Conservation (phyloP, 1,140 invertebrate species). For the Choristoneura fumiferana region DNA sequence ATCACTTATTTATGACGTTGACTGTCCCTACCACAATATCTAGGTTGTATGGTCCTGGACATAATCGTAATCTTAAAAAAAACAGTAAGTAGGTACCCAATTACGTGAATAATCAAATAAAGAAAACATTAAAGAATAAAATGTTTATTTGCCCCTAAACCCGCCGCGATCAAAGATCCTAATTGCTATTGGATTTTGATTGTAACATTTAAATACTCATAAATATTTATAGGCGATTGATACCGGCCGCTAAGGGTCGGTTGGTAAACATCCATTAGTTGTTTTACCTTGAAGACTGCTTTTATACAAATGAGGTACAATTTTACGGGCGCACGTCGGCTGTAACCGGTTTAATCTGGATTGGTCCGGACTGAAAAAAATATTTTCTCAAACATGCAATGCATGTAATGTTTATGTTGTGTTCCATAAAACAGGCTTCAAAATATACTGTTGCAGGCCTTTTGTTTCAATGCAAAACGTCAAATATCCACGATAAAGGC, state of each 20-base stretch:
- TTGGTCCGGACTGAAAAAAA: neutral
- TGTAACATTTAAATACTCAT: slow-evolving; percentile 8
- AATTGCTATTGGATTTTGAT: slow-evolving; percentile 16
- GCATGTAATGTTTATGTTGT: too few species aligned
- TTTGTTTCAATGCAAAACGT: too few species aligned
- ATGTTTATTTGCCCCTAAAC: slow-evolving; percentile 9
- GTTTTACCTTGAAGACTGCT: slow-evolving; percentile 6
- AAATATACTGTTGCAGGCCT: too few species aligned
- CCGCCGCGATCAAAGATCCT: slow-evolving; percentile 5
- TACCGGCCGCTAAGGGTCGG: neutral
- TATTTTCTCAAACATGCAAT: neutral
- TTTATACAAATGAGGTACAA: slow-evolving; percentile 12
- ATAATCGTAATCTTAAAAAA: too few species aligned
- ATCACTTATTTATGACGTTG: too few species aligned
- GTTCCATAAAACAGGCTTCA: too few species aligned
- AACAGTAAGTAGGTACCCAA: too few species aligned
- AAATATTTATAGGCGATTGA: slow-evolving; percentile 8
- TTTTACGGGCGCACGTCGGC: slow-evolving; percentile 1
- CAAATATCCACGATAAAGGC: too few species aligned
- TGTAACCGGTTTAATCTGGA: neutral
- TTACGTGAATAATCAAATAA: neutral
- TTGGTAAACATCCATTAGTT: slow-evolving; percentile 15
- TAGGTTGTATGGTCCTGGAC: too few species aligned
- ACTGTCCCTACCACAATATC: too few species aligned
- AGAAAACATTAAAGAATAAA: slow-evolving; percentile 7